These are phyloP conservation scores for Synergus itoensis DNA, from an alignment of 2,888 invertebrate genomes.

Conservation along the genomic window DNA sequence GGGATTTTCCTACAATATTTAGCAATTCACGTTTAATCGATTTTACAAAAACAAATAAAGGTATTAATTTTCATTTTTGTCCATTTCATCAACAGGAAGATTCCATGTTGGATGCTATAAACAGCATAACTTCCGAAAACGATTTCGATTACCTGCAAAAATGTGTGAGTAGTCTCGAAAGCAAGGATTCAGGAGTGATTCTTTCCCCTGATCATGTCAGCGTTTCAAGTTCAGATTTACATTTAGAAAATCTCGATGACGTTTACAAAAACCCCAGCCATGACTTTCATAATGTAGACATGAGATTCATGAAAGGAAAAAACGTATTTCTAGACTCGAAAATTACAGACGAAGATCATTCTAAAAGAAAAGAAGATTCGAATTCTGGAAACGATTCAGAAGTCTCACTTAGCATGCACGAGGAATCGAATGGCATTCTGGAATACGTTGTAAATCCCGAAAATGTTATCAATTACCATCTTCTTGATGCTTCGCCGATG, in stretches of 20 bases:
- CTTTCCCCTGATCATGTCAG: slow-evolving; percentile 49
- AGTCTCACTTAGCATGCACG: neutral
- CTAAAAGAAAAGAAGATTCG: neutral
- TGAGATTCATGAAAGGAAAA: slow-evolving; percentile 59
- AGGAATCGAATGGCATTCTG: neutral
- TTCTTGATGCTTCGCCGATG: neutral
- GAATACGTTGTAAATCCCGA: neutral
- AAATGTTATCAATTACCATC: neutral
- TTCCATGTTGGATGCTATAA: slow-evolving; percentile 50
- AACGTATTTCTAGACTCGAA: slow-evolving; percentile 53
- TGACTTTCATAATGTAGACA: slow-evolving; percentile 46
- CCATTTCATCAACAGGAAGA: slow-evolving; percentile 38
- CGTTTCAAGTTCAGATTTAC: slow-evolving; percentile 49
- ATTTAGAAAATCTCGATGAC: slow-evolving; percentile 55
- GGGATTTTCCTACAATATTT: neutral
- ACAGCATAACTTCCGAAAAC: slow-evolving; percentile 51
- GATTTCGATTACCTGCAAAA: slow-evolving; percentile 60
- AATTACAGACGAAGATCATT: neutral
- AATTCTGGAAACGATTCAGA: neutral
- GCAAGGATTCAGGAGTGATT: slow-evolving; percentile 58
- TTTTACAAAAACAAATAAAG: neutral
- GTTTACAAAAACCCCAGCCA: slow-evolving; percentile 12
- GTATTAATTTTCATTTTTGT: neutral
- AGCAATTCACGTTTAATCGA: neutral
- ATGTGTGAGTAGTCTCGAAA: slow-evolving; percentile 58